Conservation (phyloP, 2,797 vertebrate species). For the Choloepus didactylus region DNA sequence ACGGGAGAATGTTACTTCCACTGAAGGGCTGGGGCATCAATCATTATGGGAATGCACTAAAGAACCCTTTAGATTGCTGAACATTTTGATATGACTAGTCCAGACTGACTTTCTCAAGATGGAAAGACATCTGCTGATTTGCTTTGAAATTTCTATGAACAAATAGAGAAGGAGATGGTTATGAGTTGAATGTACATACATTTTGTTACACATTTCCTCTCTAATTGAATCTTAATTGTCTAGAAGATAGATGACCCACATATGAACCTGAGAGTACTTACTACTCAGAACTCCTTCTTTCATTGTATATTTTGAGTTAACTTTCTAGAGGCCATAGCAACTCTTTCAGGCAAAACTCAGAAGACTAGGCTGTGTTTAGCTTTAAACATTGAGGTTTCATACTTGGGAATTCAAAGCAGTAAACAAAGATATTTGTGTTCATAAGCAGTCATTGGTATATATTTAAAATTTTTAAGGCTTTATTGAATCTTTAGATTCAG, state of each 20-base stretch:
- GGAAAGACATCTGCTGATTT: conserved; percentile 60
- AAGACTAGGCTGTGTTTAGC: conserved; percentile 45
- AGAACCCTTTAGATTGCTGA: conserved; percentile 51
- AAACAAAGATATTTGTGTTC: conserved; percentile 41
- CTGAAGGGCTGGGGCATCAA: conserved; percentile 72
- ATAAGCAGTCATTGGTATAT: conserved; percentile 39
- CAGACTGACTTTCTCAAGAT: conserved; percentile 52
- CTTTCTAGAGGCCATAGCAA: conserved; percentile 63
- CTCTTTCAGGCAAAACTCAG: conserved; percentile 51
- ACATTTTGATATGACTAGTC: conserved; percentile 48
- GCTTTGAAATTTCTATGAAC: conserved; percentile 54
- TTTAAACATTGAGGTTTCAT: conserved; percentile 19
- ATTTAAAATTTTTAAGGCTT: conserved; percentile 28
- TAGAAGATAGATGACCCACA: conserved; percentile 46
- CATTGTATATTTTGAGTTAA: conserved; percentile 32
- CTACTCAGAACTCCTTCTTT: conserved; percentile 28
- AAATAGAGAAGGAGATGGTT: not conserved
- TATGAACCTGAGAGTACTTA: conserved; percentile 11
- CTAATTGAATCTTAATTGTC: conserved; percentile 26
- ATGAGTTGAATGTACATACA: conserved; percentile 18
- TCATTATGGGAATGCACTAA: conserved; percentile 68
- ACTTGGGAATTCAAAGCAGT: conserved; percentile 46
- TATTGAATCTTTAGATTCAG: not conserved
- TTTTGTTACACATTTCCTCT: conserved; percentile 60
- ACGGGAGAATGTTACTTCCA: conserved; percentile 76